Base-by-base conservation (phyloP, 2,888 invertebrate species). In the Cistogaster globosa region DNA sequence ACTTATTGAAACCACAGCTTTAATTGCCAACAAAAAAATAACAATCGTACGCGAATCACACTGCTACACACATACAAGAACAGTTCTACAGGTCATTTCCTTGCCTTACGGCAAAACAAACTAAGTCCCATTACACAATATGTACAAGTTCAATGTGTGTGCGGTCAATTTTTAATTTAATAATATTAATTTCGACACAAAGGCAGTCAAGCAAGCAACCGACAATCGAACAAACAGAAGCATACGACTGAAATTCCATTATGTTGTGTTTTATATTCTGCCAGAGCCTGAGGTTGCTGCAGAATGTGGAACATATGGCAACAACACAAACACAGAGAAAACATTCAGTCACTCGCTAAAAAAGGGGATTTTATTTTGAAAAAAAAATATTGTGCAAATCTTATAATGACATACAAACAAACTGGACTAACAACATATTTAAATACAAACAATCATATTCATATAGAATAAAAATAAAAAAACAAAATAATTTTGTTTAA, bases 111-210 rank as follows among this genome's bases (percentile, higher is more conserved):
- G 78, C 71, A n/a, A 32, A 32, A 26, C 58, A 72, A 72, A 58
- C 51, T 53, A 38, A 20, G n/a, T 58, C 65, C 38, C 65, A 58
- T 65, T 26, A 72, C 36, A 12, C 18, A n/a, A 26, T 48, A 42
- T 51, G n/a, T 16, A 20, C 51, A 20, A 38, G 48, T 36, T 16
- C 42, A 42, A 51, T 45, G 16, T 63, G 60, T 69, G 55, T 14
- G 58, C 78, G 82, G 85, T 82, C 85, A 85, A 78, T 85, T 85
- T 85, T 82, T 85, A 85, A 85, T 85, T 85, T 82, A 85, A 85
- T 85, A 78, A 82, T 82, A 85, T 85, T 85, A 82, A 85, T 85
- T 85, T 82, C 85, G 85, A 75, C 78, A 75, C 62, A 78, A 85
- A 85, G 65, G 82, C 78, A 82, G 78, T 65, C 74, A 78, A 69